Conservation (phyloP, 2,113 vertebrate species). For the Regulus satrapa region DNA sequence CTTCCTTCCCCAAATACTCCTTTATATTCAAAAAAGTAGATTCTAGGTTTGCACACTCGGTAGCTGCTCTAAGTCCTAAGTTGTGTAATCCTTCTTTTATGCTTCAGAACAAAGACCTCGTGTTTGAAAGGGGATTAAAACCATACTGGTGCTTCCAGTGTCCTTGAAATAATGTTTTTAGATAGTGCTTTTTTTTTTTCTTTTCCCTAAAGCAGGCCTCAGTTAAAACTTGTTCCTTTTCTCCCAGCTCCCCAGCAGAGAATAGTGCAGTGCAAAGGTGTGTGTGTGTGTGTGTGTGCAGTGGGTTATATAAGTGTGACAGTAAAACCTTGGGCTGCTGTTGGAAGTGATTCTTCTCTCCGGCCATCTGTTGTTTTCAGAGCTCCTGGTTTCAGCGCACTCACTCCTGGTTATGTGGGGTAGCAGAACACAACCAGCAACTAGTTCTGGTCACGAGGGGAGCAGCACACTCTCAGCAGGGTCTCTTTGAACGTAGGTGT, state of each 20-base stretch:
- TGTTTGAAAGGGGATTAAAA: not conserved
- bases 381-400: not conserved
- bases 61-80: not conserved
- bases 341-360: rapidly evolving
- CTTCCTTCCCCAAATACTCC: not conserved
- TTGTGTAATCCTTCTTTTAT: not conserved
- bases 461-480: not conserved
- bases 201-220: not conserved
- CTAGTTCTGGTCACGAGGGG: not conserved
- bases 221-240: not conserved
- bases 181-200: not conserved
- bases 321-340: not conserved
- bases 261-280: not conserved
- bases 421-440: not conserved
- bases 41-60: not conserved
- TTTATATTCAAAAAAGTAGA: not conserved
- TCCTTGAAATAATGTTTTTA: not conserved
- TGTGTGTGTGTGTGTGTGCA: not conserved
- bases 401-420: rapidly evolving
- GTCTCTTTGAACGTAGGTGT: rapidly evolving
- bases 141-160: not conserved
- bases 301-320: not conserved
- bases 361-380: not conserved
- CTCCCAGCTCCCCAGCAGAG: not conserved
- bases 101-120: not conserved